Percentiles rank a stretch among this genome's conserved stretches.
Evolutionary conservation across 2,888 invertebrate genomes (phyloP).

Genomic region (Melipona bicolor): DNA sequence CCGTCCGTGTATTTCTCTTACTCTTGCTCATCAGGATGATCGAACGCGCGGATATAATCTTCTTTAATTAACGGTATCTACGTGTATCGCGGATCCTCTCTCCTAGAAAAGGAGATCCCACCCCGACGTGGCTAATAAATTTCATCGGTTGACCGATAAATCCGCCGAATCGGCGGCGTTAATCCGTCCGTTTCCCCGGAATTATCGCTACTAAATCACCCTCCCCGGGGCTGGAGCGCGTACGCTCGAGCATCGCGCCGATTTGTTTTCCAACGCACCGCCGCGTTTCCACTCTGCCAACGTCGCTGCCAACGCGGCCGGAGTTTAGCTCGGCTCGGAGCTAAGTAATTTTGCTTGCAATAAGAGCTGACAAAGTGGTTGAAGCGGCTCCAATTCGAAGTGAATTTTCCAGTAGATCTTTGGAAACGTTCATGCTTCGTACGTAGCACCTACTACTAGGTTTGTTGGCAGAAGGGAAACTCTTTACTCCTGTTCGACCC

Average conservation of each 20-base stretch:
- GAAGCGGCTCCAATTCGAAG: no score
- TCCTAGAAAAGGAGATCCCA: constrained; percentile 46
- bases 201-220: constrained; percentile 54
- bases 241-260: constrained; percentile 3
- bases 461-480: constrained; percentile 3
- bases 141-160: constrained; percentile 55
- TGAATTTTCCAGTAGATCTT: no score
- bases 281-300: not conserved
- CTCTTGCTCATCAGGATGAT: constrained; percentile 38
- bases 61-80: constrained; percentile 61
- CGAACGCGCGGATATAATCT: constrained; percentile 60
- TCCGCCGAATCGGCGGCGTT: constrained; percentile 59
- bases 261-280: constrained; percentile 30
- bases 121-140: constrained; percentile 50
- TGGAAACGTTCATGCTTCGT: not conserved
- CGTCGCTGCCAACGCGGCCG: not conserved
- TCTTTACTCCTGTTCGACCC: not conserved
- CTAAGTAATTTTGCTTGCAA: not conserved
- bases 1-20: not conserved
- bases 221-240: not conserved
- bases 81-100: constrained; percentile 54
- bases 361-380: no score
- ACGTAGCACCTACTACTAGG: not conserved
- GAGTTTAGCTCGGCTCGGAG: not conserved
- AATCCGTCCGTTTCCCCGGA: constrained; percentile 58